Evolutionary conservation across 2,888 invertebrate genomes (phyloP).

Genomic region (Amorpha juglandis): DNA sequence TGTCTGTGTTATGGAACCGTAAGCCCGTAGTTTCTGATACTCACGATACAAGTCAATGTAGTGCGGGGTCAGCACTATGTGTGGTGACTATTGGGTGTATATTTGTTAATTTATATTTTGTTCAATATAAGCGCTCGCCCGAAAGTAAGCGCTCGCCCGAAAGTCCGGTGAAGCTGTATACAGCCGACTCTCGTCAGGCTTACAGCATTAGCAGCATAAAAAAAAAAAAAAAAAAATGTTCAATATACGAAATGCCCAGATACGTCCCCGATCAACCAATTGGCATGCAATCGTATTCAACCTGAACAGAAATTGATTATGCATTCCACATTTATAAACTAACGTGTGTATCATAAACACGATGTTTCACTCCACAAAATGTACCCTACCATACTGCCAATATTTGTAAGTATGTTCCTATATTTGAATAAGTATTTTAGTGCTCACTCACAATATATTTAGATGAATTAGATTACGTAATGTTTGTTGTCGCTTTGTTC

Average conservation of each 20-base stretch:
- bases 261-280: constrained; percentile 2
- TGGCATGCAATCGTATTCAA: constrained; percentile 30
- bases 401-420: constrained; percentile 42
- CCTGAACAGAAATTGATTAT: constrained; percentile 29
- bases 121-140: too few relatives aligned
- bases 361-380: constrained; percentile 27
- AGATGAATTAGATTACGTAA: constrained; percentile 44
- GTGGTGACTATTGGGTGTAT: too few relatives aligned
- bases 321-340: constrained; percentile 29
- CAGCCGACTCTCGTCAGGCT: too few relatives aligned
- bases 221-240: too few relatives aligned
- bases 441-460: constrained; percentile 38
- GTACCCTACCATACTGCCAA: constrained; percentile 30
- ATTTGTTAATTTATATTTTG: too few relatives aligned
- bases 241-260: not conserved
- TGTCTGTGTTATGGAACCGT: too few relatives aligned
- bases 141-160: too few relatives aligned
- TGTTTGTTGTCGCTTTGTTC: constrained; percentile 34
- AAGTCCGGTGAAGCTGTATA: too few relatives aligned
- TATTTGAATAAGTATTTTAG: constrained; percentile 38
- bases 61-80: too few relatives aligned
- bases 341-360: constrained; percentile 14
- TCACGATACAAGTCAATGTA: too few relatives aligned
- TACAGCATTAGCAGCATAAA: too few relatives aligned
- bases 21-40: too few relatives aligned